These are phyloP conservation scores for Latrodectus geometricus DNA, from an alignment of 1,140 invertebrate species.

Conservation along the genomic window DNA sequence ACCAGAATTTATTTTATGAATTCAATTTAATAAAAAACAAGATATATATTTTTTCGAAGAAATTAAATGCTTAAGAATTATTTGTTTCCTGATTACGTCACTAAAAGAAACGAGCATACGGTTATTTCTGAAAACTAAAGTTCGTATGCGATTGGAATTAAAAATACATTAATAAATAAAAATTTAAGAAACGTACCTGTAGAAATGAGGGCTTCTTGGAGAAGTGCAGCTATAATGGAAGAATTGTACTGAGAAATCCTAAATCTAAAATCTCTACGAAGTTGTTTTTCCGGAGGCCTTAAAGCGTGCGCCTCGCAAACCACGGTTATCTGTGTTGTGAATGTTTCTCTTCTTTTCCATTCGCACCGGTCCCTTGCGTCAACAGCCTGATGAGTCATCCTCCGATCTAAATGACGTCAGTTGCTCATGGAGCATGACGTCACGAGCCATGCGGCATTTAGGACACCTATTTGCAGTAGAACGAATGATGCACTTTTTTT, in stretches of 20 bases:
- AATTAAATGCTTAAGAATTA: too few species aligned
- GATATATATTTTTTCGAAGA: too few species aligned
- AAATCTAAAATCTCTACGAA: background rate
- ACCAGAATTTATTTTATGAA: too few species aligned
- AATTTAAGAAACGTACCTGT: conserved; percentile 21
- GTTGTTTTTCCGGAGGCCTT: background rate
- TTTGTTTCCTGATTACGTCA: background rate
- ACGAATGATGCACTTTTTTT: conserved; percentile 30
- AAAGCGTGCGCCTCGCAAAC: conserved; percentile 2
- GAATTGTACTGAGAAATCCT: background rate
- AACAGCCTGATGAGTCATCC: conserved; percentile 51
- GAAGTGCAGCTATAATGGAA: background rate
- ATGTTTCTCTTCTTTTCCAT: conserved; percentile 12
- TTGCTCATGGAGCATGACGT: conserved; percentile 56
- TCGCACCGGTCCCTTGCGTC: conserved; percentile 46
- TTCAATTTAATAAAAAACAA: too few species aligned
- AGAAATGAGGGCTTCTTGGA: background rate
- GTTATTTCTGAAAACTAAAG: too few species aligned
- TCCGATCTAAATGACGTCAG: conserved; percentile 39
- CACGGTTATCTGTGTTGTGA: background rate
- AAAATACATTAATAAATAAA: background rate
- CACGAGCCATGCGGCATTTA: conserved; percentile 58
- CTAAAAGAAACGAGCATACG: background rate
- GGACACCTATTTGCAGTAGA: conserved; percentile 48
- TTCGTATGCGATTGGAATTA: background rate